Base-by-base conservation (phyloP, 2,888 invertebrate genomes). In the Cataglyphis cursor region DNA sequence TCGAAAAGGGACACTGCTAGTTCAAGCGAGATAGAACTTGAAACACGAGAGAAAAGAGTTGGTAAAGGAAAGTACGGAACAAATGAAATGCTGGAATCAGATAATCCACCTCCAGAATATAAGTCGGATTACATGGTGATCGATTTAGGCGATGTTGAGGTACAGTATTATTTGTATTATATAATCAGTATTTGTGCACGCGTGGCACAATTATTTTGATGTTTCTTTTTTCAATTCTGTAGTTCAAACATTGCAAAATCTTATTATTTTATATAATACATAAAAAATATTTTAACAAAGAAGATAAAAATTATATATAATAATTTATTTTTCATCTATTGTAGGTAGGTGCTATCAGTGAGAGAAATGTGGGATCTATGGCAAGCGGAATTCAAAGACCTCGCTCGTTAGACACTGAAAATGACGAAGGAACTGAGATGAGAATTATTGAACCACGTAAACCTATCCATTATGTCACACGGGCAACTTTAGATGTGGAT, bases 41-140 rank as follows among this genome's bases (percentile, higher is more conserved):
- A 91, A 84, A 70, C 78, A 70, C 91, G 90, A 70, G 93, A 92
- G 81, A 94, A 91, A 82, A 90, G 88, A 88, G 85, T 84, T 86
- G 89, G 85, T 80, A 92, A 91, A 89, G 94, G 90, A 89, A 93
- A 94, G 84, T 90, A 92, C 90, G 92, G 92, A 87, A 92, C 94
- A 93, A 94, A 94, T 94, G 94, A 94, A 88, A 94, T 94, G 95
- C 93, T 94, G 82, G 93, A 94, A 48, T 93, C 94, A 84, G 94
- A 94, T 87, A 94, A 93, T 92, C 91, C 92, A 89, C 93, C 94
- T 73, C 92, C 93, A 78, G 94, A 94, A 74, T 94, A 95, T 90
- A 95, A 94, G 92, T 92, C 95, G 90, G 93, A 95, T 88, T 95
- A 95, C 90, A 95, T 95, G 92, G 95, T 95, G 87, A 95, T 95